These are phyloP conservation scores for Ormyrus nitidulus DNA, from an alignment of 2,888 invertebrate species.

Conservation along the genomic window DNA sequence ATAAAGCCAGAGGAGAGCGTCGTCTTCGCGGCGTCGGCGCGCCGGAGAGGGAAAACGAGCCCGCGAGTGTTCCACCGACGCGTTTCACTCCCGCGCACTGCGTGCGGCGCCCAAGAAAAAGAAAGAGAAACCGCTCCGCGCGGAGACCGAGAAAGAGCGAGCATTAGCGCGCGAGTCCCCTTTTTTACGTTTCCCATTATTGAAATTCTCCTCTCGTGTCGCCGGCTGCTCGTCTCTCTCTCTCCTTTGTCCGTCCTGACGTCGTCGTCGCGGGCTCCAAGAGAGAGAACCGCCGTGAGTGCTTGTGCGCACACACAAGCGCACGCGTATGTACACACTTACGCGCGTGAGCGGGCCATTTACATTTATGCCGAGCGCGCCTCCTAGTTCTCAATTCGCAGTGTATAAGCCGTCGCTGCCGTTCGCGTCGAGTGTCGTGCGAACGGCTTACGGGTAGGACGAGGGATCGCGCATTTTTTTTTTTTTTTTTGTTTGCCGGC, in stretches of 20 bases:
- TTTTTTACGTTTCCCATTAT: slow-evolving; percentile 31
- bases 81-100: too few species aligned
- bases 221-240: background rate
- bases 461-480: too few species aligned
- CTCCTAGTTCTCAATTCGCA: slow-evolving; percentile 39
- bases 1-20: background rate
- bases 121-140: background rate
- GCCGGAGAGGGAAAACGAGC: background rate
- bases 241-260: background rate
- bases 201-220: slow-evolving; percentile 42
- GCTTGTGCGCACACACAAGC: background rate
- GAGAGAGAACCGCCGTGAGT: background rate
- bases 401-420: background rate
- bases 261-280: too few species aligned
- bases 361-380: slow-evolving; percentile 50
- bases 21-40: background rate
- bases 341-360: slow-evolving; percentile 45
- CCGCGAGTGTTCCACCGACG: background rate
- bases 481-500: too few species aligned
- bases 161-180: slow-evolving; percentile 14
- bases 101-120: too few species aligned
- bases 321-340: background rate
- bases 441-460: background rate
- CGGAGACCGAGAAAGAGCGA: background rate
- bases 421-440: background rate